A percentile compares a stretch with the other conserved stretches of the same genome.
These are phyloP conservation scores for Metallyticus violacea DNA, from an alignment of 2,888 invertebrate genomes.

Conservation along the genomic window DNA sequence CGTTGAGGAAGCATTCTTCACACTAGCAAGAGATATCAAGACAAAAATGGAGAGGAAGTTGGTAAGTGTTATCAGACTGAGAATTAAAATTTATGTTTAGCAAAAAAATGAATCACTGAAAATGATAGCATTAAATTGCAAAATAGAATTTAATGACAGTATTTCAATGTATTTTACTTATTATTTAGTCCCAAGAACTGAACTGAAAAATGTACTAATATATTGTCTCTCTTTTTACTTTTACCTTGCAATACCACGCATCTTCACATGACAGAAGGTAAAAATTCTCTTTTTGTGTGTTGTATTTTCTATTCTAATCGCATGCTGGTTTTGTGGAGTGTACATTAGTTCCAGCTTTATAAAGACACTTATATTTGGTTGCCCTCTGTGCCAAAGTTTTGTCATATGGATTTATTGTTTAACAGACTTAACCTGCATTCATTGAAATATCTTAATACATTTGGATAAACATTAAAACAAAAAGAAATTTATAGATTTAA, in stretches of 20 bases:
- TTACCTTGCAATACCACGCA: constrained; percentile 17
- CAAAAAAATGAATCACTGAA: too few relatives aligned
- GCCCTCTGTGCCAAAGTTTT: too few relatives aligned
- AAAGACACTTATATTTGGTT: too few relatives aligned
- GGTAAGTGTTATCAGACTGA: too few relatives aligned
- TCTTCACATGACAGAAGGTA: constrained; percentile 45
- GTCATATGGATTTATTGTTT: too few relatives aligned
- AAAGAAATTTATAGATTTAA: too few relatives aligned
- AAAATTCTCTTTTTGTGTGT: constrained; percentile 36
- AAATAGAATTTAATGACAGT: background rate
- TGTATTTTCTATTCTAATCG: background rate
- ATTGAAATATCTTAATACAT: too few relatives aligned
- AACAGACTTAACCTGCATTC: too few relatives aligned
- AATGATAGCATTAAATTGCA: too few relatives aligned
- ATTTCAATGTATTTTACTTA: background rate
- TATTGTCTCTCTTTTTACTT: constrained; percentile 40
- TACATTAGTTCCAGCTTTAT: too few relatives aligned
- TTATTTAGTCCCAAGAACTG: background rate
- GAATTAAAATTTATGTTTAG: too few relatives aligned
- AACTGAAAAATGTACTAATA: background rate
- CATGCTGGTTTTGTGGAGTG: background rate
- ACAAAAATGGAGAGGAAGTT: constrained; percentile 97
- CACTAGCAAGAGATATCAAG: constrained; percentile 95
- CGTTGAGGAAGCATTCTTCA: constrained; percentile 97
- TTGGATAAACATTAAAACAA: too few relatives aligned